phyloP scores from a whole-genome alignment of 2,888 invertebrate species.

The Brachynemurus nebulosus region DNA sequence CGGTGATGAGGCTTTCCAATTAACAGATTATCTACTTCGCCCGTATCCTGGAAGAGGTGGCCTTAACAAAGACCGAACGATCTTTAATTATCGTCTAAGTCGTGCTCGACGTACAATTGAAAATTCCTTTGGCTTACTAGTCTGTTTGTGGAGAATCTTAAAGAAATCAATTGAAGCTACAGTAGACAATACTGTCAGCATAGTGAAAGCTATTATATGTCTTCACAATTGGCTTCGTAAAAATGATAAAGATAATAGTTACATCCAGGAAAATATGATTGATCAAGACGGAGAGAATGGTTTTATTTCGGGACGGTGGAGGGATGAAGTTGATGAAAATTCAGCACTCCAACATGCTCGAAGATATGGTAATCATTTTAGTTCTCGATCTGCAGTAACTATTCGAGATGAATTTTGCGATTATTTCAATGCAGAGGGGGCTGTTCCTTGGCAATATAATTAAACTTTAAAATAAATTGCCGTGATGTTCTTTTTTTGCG shows the following conservation, averaged over 20 bases:
- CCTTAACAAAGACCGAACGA: slow-evolving; percentile 6
- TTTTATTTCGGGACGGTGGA: neutral
- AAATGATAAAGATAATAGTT: slow-evolving; percentile 3
- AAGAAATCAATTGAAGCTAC: slow-evolving; percentile 2
- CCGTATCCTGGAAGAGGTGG: slow-evolving; percentile 14
- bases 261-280: neutral
- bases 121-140: slow-evolving; percentile 16
- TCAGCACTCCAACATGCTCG: neutral
- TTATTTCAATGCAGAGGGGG: slow-evolving; percentile 6
- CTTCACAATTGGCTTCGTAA: slow-evolving; percentile 12
- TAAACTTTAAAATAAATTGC: too few species aligned
- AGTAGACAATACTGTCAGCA: slow-evolving; percentile 7
- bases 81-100: slow-evolving; percentile 16
- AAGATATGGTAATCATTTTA: neutral
- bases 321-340: slow-evolving; percentile 6
- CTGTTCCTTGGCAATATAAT: slow-evolving; percentile 8
- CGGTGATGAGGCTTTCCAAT: slow-evolving; percentile 15
- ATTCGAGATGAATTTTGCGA: slow-evolving; percentile 5
- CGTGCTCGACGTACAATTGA: slow-evolving; percentile 14
- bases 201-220: slow-evolving; percentile 13
- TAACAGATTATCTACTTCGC: slow-evolving; percentile 13
- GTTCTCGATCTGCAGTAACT: neutral
- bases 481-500: too few species aligned
- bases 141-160: slow-evolving; percentile 14
- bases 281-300: neutral